These are phyloP conservation scores for Zoanthus gigantus DNA, from an alignment of 92 coral and sea anemone genomes.

Conservation along the genomic window DNA sequence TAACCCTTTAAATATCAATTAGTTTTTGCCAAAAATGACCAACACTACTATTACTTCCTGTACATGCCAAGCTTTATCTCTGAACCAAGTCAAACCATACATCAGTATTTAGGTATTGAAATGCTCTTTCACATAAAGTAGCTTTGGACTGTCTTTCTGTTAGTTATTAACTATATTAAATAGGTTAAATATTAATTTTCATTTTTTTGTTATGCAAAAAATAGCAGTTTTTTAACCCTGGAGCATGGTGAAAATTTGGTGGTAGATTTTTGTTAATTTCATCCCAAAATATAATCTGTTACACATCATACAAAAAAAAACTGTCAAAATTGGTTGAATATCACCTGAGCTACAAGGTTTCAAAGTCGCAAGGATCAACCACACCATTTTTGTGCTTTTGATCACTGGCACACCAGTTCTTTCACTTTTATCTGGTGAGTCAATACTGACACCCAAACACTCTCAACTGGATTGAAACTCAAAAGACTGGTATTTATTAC, in stretches of 20 bases:
- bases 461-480: too few relatives aligned
- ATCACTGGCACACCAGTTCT: constrained; percentile 12
- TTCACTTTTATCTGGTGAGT: constrained; percentile 7
- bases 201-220: not conserved
- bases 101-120: constrained; percentile 27
- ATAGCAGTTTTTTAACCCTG: not conserved
- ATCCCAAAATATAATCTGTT: not conserved
- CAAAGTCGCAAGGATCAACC: not conserved
- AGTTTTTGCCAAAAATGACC: constrained; percentile 21
- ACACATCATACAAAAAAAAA: constrained; percentile 6
- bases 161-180: constrained; percentile 1
- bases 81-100: constrained; percentile 20
- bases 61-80: constrained; percentile 10
- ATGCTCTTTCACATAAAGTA: constrained; percentile 3
- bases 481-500: too few relatives aligned
- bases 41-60: constrained; percentile 10
- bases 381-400: constrained; percentile 15
- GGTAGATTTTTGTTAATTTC: constrained; percentile 15
- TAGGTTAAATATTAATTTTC: constrained; percentile 16
- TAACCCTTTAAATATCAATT: constrained; percentile 12
- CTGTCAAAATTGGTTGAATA: constrained; percentile 7
- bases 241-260: not conserved
- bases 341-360: constrained; percentile 7
- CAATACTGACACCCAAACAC: not conserved
- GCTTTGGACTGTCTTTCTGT: constrained; percentile 18